Evolutionary conservation across 1,140 invertebrate species (phyloP), one percentile per base, ranked within the genome.

Genomic region (Philotrypesis tridentata): DNA sequence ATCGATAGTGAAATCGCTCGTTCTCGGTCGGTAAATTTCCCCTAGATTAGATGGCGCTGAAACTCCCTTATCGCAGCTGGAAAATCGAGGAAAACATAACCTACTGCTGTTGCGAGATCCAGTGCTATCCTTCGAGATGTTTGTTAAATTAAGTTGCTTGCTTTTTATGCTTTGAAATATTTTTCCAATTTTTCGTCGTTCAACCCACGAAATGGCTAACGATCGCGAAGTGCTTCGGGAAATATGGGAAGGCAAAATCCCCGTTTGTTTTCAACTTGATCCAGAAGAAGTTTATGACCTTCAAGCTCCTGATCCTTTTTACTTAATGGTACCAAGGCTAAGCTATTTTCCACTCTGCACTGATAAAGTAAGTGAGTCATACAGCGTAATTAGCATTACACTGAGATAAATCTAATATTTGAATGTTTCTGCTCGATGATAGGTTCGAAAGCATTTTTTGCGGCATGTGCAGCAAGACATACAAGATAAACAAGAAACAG

Each of bases 331-430:
- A 23, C 97, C 98, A 29, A 93, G 98, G 88, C 92, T 98, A 82
- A 97, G 96, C 90, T 99, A 99, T 92, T 98, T 99, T 92, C 97
- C 98, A 72, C 92, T 99, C 78, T 97, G 98, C 72, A 97, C 97
- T 61, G 98, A 99, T 88, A 99, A 99, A 95, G 97, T 97, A 92
- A 91, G 86, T 83, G 84, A 21, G 4, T 55, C 21, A 55, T 55
- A 5, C 4, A 14, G 6, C 4, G 48, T 55, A 6, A 55, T 55
- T n/a, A 7, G n/a, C n/a, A 55, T 55, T 17, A 14, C n/a, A 17
- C 21, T 21, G 48, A 17, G 48, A 55, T 55, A 55, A 55, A 17
- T 55, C 48, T 2, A 17, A 74, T 71, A 60, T 78, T 82, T 70
- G 72, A 76, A 70, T 73, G 12, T 74, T 55, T 79, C 14, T 68